Evolutionary conservation across 2,797 vertebrate genomes (phyloP), one percentile per base, ranked within the genome.

Genomic region (Rachycentron canadum): DNA sequence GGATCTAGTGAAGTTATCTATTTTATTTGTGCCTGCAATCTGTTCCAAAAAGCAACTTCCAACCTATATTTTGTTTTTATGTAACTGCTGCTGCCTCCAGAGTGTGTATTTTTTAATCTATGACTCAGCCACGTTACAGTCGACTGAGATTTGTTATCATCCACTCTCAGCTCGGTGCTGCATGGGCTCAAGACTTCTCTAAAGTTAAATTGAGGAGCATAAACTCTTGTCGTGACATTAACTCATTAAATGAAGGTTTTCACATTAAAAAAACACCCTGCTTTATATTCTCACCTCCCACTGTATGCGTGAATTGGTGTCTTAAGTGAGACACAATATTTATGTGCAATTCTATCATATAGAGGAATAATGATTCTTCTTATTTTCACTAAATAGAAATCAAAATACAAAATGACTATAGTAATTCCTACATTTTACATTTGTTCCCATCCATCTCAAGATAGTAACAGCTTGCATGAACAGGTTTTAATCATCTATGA

Each of bases 41-140:
- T 38, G 25, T 55, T 57, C 17, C n/a, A 60, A 69, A 60, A 58
- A 59, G 25, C 14, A 57, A 21, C 43, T 45, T 57, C 32, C 41
- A 79, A 64, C 30, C 12, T 23, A 47, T 2, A 52, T 52, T 78
- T 26, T 69, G 34, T 25, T 74, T 86, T 78, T 71, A 81, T 63
- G 25, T 67, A 81, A 78, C 75, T 68, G 53, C 28, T 69, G 58
- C 77, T 80, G 76, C 77, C 75, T 76, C 49, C 64, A 69, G 49
- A 69, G 16, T 28, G 61, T 71, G 16, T 67, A n/a, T 34, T 25
- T 72, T 72, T 66, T 59, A 71, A 72, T 72, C 43, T 32, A 64
- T 80, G 81, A 88, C 60, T 90, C 73, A 76, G 57, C 40, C 74
- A 60, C 71, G 73, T 60, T 70, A 67, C 45, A 77, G 34, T 69